Evolutionary conservation across 2,797 vertebrate genomes (phyloP), one percentile per base, ranked within the genome.

Genomic region (Lutjanus argentimaculatus): DNA sequence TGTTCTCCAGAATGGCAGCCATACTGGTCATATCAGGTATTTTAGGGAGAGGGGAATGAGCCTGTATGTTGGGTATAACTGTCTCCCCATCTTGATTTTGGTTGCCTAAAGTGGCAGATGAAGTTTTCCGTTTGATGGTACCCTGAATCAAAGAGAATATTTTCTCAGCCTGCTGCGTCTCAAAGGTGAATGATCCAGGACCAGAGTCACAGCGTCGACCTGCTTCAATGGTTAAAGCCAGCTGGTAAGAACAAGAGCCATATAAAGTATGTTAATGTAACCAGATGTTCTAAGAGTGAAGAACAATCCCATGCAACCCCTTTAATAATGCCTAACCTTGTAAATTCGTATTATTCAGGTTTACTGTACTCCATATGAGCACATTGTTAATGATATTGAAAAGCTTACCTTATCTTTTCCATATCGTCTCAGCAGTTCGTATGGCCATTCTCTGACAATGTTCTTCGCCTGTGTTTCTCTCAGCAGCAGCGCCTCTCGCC

Each of bases 151-250:
- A 84, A 21, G 83, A 93, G 84, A 98, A 97, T 42, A 99, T 97
- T 72, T 95, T 96, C 0, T 97, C 96, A 21, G 97, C 97, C 82
- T 98, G 96, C 59, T 93, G 93, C 0, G 97, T 98, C 93, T 99
- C 97, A 71, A 99, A 99, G 72, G 92, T 96, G 92, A 99, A 98
- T n/a, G 95, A 96, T 8, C 98, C 98, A 0, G 97, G 96, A 42
- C 98, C 98, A 0, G 97, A 99, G 16, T 95, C 92, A 8, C 98
- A 99, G 72, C 98, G 97, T 16, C 98, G 92, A 8, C 98, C 98
- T 0, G 98, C 97, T 91, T 99, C 98, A 0, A 99, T 97, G 30
- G 96, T 97, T 74, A 99, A 96, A 81, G 95, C 91, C 82, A 95
- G 84, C 98, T 99, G 92, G 53, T 70, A 7, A 56, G 17, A 74